Evolutionary conservation across 2,888 invertebrate genomes (phyloP).

Genomic region (Dryobota labecula): DNA sequence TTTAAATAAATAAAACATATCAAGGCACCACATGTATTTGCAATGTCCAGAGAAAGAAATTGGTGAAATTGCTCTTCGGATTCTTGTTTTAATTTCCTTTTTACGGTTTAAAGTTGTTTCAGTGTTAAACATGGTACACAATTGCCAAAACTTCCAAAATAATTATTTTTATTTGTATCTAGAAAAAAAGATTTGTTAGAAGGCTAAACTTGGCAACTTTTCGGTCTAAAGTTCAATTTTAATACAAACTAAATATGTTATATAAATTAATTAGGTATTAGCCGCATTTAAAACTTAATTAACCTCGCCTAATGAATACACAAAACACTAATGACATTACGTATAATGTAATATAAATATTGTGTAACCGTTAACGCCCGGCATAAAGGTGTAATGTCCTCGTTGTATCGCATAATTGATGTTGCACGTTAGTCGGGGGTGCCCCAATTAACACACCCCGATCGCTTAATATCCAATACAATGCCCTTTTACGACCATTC

Average conservation of each 20-base stretch:
- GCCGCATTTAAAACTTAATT: conserved; percentile 42
- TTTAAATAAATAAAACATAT: no score
- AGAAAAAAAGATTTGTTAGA: background rate
- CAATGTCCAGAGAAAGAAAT: background rate
- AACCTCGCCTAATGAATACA: conserved; percentile 47
- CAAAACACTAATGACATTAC: conserved; percentile 57
- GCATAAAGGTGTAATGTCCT: conserved; percentile 62
- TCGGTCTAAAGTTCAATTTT: background rate
- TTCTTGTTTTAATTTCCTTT: background rate
- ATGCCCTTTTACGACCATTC: conserved; percentile 78
- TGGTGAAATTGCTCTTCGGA: background rate
- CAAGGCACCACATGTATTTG: background rate
- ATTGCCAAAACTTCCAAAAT: background rate
- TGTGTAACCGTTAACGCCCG: conserved; percentile 43
- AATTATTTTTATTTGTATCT: background rate
- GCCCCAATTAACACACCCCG: conserved; percentile 76
- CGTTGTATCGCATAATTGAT: conserved; percentile 65
- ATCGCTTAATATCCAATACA: conserved; percentile 78
- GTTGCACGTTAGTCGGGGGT: conserved; percentile 65
- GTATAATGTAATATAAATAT: conserved; percentile 60
- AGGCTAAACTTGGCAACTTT: conserved; percentile 1
- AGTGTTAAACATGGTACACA: background rate
- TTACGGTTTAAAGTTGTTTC: background rate
- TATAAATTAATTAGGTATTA: conserved; percentile 12
- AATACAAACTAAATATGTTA: conserved; percentile 3